phyloP scores from a whole-genome alignment of 2,888 invertebrate genomes.

The Drosophila nigricruria region DNA sequence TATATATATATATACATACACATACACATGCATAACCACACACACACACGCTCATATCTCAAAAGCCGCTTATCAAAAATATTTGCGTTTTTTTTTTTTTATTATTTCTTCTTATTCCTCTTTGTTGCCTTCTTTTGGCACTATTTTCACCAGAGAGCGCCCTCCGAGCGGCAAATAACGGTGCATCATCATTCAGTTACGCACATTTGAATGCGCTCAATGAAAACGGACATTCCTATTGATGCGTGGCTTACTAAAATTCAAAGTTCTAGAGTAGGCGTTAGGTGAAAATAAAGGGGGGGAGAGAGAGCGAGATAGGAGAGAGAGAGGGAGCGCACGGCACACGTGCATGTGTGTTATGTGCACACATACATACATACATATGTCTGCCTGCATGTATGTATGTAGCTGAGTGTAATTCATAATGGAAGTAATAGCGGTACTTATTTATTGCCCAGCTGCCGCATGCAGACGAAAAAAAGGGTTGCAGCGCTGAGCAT shows the following conservation, averaged over 20 bases:
- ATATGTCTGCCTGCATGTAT: neutral
- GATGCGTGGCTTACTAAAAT: slow-evolving; percentile 28
- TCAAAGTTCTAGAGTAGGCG: slow-evolving; percentile 27
- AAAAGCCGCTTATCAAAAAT: slow-evolving; percentile 56
- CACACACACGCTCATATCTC: slow-evolving; percentile 42
- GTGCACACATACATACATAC: neutral
- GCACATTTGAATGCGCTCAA: slow-evolving; percentile 33
- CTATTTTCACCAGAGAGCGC: slow-evolving; percentile 32
- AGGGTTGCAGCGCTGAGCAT: slow-evolving; percentile 52
- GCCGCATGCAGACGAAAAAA: slow-evolving; percentile 51
- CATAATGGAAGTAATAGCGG: slow-evolving; percentile 51
- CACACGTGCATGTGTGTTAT: slow-evolving; percentile 46
- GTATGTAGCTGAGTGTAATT: slow-evolving; percentile 32
- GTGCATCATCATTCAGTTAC: slow-evolving; percentile 40
- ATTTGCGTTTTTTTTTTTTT: slow-evolving; percentile 30
- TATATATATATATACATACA: neutral
- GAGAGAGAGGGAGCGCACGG: slow-evolving; percentile 13
- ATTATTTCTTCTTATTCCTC: slow-evolving; percentile 37
- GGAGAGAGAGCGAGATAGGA: neutral
- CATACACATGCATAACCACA: neutral
- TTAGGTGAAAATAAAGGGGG: slow-evolving; percentile 4
- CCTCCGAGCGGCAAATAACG: slow-evolving; percentile 35
- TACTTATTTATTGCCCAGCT: slow-evolving; percentile 52
- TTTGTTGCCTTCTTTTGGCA: slow-evolving; percentile 42
- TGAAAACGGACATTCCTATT: slow-evolving; percentile 31